A percentile compares a stretch with the other conserved stretches of the same genome.
Evolutionary conservation across 2,797 vertebrate species (phyloP).

Genomic region (Astyanax mexicanus): DNA sequence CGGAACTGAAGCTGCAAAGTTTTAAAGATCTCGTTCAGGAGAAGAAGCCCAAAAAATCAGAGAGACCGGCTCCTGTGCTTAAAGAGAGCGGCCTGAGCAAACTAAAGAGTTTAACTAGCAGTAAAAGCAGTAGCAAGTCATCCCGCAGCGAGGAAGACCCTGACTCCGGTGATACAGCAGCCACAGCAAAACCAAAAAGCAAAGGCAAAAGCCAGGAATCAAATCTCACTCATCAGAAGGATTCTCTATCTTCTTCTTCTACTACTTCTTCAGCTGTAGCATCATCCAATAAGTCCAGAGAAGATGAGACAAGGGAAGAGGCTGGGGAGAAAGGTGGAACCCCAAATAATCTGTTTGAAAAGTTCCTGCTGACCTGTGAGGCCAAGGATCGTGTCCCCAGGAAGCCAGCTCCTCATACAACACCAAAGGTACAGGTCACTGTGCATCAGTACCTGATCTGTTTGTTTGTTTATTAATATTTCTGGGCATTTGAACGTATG

Average conservation of each 20-base stretch:
- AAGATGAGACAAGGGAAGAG: constrained; percentile 75
- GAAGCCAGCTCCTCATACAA: constrained; percentile 64
- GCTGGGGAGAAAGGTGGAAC: constrained; percentile 66
- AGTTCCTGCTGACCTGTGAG: constrained; percentile 81
- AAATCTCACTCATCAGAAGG: constrained; percentile 51
- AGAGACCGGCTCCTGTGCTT: constrained; percentile 33
- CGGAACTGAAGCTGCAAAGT: constrained; percentile 75
- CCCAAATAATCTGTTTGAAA: constrained; percentile 81
- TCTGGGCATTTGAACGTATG: too few relatives aligned
- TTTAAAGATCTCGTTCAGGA: constrained; percentile 76
- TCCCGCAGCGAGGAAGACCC: constrained; percentile 78
- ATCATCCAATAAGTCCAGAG: constrained; percentile 59
- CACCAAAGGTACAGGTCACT: constrained; percentile 69
- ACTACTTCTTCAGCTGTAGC: constrained; percentile 60
- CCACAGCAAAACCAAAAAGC: constrained; percentile 63
- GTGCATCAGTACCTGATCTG: background rate
- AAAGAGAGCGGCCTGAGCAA: constrained; percentile 77
- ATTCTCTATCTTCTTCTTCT: constrained; percentile 65
- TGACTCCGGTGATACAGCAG: constrained; percentile 81
- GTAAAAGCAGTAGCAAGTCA: constrained; percentile 66
- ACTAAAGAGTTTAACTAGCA: constrained; percentile 74
- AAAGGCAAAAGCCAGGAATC: constrained; percentile 67
- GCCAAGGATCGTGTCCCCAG: constrained; percentile 80
- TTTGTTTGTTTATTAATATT: background rate
- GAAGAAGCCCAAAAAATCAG: constrained; percentile 72